Percentiles rank a stretch among this genome's conserved stretches.
phyloP scores from a whole-genome alignment of 2,888 invertebrate genomes.

The Germaria angustata region DNA sequence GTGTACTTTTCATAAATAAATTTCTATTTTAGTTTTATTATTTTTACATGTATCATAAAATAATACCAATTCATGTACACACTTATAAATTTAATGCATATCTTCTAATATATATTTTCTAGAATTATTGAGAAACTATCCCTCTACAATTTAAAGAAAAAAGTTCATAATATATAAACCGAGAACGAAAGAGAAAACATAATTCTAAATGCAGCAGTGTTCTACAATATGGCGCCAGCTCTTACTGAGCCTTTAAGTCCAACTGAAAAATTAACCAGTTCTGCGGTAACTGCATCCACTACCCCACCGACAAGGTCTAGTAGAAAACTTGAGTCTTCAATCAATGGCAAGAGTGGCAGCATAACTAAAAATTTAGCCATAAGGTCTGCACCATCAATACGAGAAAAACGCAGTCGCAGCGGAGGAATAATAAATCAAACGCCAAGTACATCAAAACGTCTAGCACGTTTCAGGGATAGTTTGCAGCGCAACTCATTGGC shows the following conservation, averaged over 20 bases:
- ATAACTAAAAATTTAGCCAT: constrained; percentile 6
- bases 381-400: constrained; percentile 23
- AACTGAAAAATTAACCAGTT: constrained; percentile 75
- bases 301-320: constrained; percentile 67
- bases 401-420: constrained; percentile 68
- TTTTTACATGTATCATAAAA: no score
- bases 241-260: constrained; percentile 87
- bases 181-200: constrained; percentile 4
- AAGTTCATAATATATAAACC: no score
- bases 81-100: no score
- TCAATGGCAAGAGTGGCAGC: constrained; percentile 15
- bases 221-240: constrained; percentile 91
- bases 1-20: no score
- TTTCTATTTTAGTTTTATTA: no score
- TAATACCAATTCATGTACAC: no score
- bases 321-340: constrained; percentile 68
- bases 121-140: no score
- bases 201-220: constrained; percentile 71
- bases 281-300: constrained; percentile 56
- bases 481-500: constrained; percentile 28
- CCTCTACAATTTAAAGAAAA: no score
- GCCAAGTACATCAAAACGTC: constrained; percentile 70
- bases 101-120: no score
- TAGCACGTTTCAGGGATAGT: constrained; percentile 72
- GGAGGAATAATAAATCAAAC: constrained; percentile 52